Conservation (phyloP, 2,113 vertebrate species). For the Poecilia latipinna region DNA sequence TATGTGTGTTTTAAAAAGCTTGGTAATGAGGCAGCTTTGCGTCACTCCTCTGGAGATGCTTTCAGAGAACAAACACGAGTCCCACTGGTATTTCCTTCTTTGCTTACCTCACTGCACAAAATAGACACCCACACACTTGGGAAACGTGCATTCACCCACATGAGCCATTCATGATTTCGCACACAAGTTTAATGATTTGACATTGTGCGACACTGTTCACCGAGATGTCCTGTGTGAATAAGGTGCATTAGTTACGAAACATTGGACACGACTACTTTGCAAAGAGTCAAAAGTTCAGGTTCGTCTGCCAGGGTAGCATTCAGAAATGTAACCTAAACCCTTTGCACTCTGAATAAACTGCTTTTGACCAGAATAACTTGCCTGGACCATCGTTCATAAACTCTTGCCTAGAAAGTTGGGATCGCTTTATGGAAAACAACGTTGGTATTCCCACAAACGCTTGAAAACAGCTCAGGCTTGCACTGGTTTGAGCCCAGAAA, state of each 20-base stretch:
- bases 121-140: constrained; percentile 16
- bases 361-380: constrained; percentile 67
- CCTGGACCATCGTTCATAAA: constrained; percentile 55
- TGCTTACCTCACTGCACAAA: constrained; percentile 59
- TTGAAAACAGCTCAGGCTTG: constrained; percentile 32
- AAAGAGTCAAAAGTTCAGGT: constrained; percentile 45
- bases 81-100: constrained; percentile 67
- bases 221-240: constrained; percentile 7
- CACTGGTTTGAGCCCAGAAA: constrained; percentile 42
- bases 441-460: constrained; percentile 64
- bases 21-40: constrained; percentile 67
- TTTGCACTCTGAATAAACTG: constrained; percentile 46
- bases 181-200: constrained; percentile 21
- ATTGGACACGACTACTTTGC: constrained; percentile 11
- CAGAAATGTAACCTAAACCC: constrained; percentile 54
- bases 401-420: constrained; percentile 53
- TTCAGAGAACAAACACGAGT: constrained; percentile 74
- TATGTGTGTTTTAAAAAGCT: constrained; percentile 36
- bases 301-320: constrained; percentile 41
- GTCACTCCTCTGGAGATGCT: constrained; percentile 73
- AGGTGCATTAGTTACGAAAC: constrained; percentile 17
- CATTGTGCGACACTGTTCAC: not conserved
- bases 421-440: constrained; percentile 63
- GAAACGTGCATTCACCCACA: constrained; percentile 2
- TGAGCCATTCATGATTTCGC: constrained; percentile 9